These are phyloP conservation scores for Isotomurus palustris DNA, from an alignment of 2,888 invertebrate genomes.

Conservation along the genomic window DNA sequence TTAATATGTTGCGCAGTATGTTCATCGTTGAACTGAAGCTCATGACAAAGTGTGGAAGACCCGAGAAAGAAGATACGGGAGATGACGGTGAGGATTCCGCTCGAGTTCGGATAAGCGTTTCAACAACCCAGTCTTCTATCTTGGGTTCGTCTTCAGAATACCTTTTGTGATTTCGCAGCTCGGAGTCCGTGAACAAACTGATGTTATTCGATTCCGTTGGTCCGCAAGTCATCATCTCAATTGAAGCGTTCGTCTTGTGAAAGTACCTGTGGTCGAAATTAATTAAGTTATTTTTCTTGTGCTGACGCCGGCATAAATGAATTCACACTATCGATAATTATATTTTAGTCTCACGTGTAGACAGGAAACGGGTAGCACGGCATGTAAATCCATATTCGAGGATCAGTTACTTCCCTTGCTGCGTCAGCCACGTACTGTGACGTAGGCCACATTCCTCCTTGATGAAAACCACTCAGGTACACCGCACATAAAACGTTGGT, in stretches of 20 bases:
- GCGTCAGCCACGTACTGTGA: constrained; percentile 14
- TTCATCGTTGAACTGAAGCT: too few relatives aligned
- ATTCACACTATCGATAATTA: too few relatives aligned
- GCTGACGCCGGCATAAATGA: too few relatives aligned
- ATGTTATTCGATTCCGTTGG: constrained; percentile 18
- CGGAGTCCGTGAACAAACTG: constrained; percentile 14
- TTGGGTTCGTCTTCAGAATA: constrained; percentile 2
- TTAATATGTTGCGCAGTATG: too few relatives aligned
- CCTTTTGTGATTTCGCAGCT: constrained; percentile 23
- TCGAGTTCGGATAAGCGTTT: constrained; percentile 8
- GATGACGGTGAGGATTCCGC: constrained; percentile 10
- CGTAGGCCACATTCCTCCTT: constrained; percentile 31
- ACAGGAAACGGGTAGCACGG: constrained; percentile 92
- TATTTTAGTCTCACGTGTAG: constrained; percentile 60
- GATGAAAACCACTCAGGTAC: constrained; percentile 25
- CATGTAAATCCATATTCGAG: constrained; percentile 63
- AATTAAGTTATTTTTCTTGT: too few relatives aligned
- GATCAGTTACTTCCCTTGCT: constrained; percentile 3
- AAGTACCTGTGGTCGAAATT: too few relatives aligned
- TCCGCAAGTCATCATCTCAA: constrained; percentile 39
- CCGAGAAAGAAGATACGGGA: background rate
- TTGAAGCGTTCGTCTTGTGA: constrained; percentile 26
- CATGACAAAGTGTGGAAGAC: too few relatives aligned
- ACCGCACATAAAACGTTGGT: background rate
- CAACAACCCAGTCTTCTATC: constrained; percentile 14